Percentiles rank a stretch among this genome's conserved stretches.
phyloP scores from a whole-genome alignment of 2,113 vertebrate genomes.

The Agapornis roseicollis region DNA sequence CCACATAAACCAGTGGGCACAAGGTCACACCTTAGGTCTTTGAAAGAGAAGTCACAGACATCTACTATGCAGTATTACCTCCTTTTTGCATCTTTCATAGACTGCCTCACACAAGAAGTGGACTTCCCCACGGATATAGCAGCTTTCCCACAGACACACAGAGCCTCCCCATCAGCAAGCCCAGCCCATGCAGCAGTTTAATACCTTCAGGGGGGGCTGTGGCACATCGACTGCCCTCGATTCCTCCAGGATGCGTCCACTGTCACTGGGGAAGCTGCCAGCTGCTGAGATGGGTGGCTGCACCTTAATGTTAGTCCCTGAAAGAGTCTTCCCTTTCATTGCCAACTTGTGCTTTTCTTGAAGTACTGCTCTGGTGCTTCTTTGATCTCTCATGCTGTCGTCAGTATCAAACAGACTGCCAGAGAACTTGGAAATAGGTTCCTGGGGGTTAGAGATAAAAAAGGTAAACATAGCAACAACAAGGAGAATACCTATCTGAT shows the following conservation, averaged over 20 bases:
- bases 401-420: slow-evolving; percentile 56
- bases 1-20: background rate
- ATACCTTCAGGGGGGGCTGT: slow-evolving; percentile 38
- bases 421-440: slow-evolving; percentile 64
- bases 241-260: background rate
- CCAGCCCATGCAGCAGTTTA: background rate
- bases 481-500: background rate
- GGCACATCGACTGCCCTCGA: background rate
- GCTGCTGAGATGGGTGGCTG: background rate
- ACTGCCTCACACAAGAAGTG: background rate
- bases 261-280: background rate
- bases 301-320: slow-evolving; percentile 29
- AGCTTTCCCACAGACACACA: rapidly evolving
- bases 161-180: background rate
- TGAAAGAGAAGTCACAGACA: background rate
- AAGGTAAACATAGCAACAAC: background rate
- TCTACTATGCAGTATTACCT: background rate
- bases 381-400: background rate
- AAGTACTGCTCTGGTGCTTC: slow-evolving; percentile 27
- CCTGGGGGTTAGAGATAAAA: slow-evolving; percentile 55
- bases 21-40: background rate
- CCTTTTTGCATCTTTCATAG: background rate
- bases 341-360: slow-evolving; percentile 62
- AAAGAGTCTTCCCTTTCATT: slow-evolving; percentile 29
- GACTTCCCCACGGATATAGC: background rate